Conservation (phyloP, 2,888 invertebrate genomes). For the Creontiades dilutus region DNA sequence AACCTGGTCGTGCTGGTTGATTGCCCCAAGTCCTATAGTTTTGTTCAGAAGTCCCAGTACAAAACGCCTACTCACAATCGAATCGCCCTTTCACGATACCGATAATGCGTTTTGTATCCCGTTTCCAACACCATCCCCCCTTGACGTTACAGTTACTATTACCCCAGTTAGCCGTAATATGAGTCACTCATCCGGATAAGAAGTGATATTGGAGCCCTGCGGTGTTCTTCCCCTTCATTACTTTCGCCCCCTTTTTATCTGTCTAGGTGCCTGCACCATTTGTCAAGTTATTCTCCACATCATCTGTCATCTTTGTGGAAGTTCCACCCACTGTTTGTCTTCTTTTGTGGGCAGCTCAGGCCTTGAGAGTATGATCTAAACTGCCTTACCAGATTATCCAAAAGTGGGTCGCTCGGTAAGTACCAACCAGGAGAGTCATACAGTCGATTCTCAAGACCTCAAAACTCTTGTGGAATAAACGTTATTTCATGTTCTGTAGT, state of each 20-base stretch:
- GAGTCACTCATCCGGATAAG: slow-evolving; percentile 40
- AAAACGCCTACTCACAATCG: neutral
- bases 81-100: neutral
- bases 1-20: neutral
- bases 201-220: slow-evolving; percentile 28
- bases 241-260: slow-evolving; percentile 1
- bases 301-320: slow-evolving; percentile 26
- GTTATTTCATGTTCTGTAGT: too few relatives aligned
- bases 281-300: slow-evolving; percentile 16
- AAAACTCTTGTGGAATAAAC: too few relatives aligned
- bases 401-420: neutral
- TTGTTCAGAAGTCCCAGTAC: neutral
- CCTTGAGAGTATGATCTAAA: neutral
- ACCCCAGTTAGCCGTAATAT: slow-evolving; percentile 28
- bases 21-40: neutral
- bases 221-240: slow-evolving; percentile 23
- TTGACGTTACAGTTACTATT: slow-evolving; percentile 1
- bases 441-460: too few relatives aligned
- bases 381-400: neutral
- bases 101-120: slow-evolving; percentile 32
- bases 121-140: neutral
- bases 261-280: slow-evolving; percentile 10
- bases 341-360: neutral
- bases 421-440: too few relatives aligned
- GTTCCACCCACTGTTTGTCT: neutral